Evolutionary conservation across 1,140 invertebrate species (phyloP).

Genomic region (Caenorhabditis latens): DNA sequence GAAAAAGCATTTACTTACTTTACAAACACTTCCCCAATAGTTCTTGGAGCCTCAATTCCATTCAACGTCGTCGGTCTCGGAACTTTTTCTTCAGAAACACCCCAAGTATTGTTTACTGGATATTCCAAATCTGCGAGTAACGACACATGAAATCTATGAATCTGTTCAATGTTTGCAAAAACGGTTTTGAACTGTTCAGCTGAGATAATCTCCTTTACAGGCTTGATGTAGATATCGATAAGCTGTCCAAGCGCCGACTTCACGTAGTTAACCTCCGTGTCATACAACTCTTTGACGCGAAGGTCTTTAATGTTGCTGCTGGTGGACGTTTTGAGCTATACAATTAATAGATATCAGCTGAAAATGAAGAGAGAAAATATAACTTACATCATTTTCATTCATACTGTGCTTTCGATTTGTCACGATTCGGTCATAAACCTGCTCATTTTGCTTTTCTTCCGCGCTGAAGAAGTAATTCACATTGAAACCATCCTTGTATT

Average conservation of each 20-base stretch:
- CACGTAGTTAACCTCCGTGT: slow-evolving; percentile 96
- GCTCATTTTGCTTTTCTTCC: slow-evolving; percentile 22
- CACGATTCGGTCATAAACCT: background rate
- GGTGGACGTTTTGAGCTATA: slow-evolving; percentile 56
- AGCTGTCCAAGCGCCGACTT: slow-evolving; percentile 89
- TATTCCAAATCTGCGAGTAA: slow-evolving; percentile 26
- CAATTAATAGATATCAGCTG: background rate
- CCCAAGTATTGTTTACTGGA: slow-evolving; percentile 74
- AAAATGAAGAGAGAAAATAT: background rate
- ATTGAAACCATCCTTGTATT: background rate
- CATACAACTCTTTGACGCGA: slow-evolving; percentile 92
- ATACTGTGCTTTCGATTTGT: slow-evolving; percentile 2
- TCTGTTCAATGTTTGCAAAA: slow-evolving; percentile 68
- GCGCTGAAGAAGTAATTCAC: background rate
- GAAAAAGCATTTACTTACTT: slow-evolving; percentile 32
- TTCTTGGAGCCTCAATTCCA: background rate
- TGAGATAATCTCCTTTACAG: slow-evolving; percentile 73
- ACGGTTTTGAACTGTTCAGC: slow-evolving; percentile 62
- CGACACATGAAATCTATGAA: background rate
- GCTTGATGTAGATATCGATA: slow-evolving; percentile 85
- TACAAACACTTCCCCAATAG: slow-evolving; percentile 78
- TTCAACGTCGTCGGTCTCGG: slow-evolving; percentile 67
- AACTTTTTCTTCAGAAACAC: slow-evolving; percentile 78
- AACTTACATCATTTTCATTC: slow-evolving; percentile 56
- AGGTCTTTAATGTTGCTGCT: slow-evolving; percentile 87